phyloP scores from a whole-genome alignment of 1,140 invertebrate species.

The Rhynchophorus ferrugineus region DNA sequence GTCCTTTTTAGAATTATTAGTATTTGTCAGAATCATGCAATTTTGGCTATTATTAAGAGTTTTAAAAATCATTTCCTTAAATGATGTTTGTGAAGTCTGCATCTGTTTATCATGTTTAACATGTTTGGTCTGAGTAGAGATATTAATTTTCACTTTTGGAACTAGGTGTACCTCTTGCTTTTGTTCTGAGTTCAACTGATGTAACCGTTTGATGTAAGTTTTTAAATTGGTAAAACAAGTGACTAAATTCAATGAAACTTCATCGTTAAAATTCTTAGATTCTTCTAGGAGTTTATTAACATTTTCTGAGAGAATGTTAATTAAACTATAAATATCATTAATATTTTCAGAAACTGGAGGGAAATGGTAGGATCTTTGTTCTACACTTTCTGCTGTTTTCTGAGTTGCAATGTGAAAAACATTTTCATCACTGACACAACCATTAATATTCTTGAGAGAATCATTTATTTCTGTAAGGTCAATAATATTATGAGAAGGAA shows the following conservation, averaged over 20 bases:
- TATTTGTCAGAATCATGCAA: too few species aligned
- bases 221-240: slow-evolving; percentile 9
- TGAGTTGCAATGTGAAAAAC: slow-evolving; percentile 4
- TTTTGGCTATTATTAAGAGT: too few species aligned
- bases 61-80: background rate
- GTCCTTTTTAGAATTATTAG: too few species aligned
- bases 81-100: background rate
- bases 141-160: background rate
- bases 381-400: slow-evolving; percentile 1
- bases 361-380: background rate
- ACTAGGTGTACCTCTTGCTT: too few species aligned
- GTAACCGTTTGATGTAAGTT: background rate
- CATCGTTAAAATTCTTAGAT: background rate
- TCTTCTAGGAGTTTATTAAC: background rate
- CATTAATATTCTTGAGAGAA: background rate
- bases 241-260: slow-evolving; percentile 2
- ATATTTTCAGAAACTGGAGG: background rate
- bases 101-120: background rate
- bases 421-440: background rate
- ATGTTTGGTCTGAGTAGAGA: background rate
- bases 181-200: background rate
- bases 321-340: background rate
- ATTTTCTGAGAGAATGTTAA: background rate
- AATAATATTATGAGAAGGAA: too few species aligned
- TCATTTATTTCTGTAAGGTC: too few species aligned